Conservation (phyloP, 2,797 vertebrate genomes). For the Xenopus petersii region DNA sequence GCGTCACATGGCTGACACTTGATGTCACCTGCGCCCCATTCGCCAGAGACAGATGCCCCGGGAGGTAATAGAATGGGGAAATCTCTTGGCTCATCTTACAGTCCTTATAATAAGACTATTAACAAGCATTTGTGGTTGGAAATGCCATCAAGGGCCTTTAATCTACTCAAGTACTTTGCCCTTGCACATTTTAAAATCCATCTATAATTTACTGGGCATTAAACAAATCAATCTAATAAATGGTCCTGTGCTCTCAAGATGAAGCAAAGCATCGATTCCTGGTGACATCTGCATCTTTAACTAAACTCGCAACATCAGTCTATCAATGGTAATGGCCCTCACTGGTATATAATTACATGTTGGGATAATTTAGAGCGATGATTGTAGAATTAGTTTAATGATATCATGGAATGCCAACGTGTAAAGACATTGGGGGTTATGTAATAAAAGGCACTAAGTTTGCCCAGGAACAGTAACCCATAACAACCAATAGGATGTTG, state of each 20-base stretch:
- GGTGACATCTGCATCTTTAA: background rate
- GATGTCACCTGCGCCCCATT: too few species aligned
- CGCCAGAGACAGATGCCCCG: too few species aligned
- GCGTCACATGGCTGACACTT: too few species aligned
- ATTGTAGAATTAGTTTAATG: background rate
- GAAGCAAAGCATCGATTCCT: background rate
- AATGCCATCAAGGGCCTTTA: too few species aligned
- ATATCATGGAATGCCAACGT: slow-evolving; percentile 13
- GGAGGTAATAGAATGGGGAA: too few species aligned
- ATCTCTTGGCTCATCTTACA: too few species aligned
- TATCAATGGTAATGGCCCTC: background rate
- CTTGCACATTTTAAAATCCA: background rate
- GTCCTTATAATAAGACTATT: too few species aligned
- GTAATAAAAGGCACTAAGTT: too few species aligned
- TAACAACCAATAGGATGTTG: too few species aligned
- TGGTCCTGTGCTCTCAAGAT: background rate
- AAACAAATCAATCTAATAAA: slow-evolving; percentile 5
- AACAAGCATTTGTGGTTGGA: too few species aligned
- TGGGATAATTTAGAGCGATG: background rate
- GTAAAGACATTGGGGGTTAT: slow-evolving; percentile 9
- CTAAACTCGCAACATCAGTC: background rate
- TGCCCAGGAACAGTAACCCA: too few species aligned
- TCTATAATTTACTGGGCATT: background rate
- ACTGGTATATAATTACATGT: slow-evolving; percentile 10
- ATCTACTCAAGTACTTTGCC: too few species aligned